Evolutionary conservation across 2,113 vertebrate species (phyloP).

Genomic region (rabbit (Oryctolagus cuniculus)): mOryCun1.1 NC_091445.1:74706501-74707000

Average conservation of each 20-base stretch:
- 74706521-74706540: not conserved
- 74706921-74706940: not conserved
- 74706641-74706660: not conserved
- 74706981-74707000: not conserved
- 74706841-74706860: not conserved
- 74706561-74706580: not conserved
- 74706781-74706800: not conserved
- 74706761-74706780: conserved; percentile 6
- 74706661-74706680: not conserved
- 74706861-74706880: not conserved
- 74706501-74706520: conserved; percentile 25
- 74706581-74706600: not conserved
- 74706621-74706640: not conserved
- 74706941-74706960: not conserved
- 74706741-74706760: conserved; percentile 32
- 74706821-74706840: not conserved
- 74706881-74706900: not conserved
- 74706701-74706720: not conserved
- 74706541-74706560: conserved; percentile 30
- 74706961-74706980: no score
- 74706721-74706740: not conserved
- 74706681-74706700: not conserved
- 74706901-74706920: not conserved
- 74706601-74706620: conserved; percentile 21
- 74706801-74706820: not conserved